Conservation (phyloP, 2,113 vertebrate genomes). For the Mixornis gularis region DNA sequence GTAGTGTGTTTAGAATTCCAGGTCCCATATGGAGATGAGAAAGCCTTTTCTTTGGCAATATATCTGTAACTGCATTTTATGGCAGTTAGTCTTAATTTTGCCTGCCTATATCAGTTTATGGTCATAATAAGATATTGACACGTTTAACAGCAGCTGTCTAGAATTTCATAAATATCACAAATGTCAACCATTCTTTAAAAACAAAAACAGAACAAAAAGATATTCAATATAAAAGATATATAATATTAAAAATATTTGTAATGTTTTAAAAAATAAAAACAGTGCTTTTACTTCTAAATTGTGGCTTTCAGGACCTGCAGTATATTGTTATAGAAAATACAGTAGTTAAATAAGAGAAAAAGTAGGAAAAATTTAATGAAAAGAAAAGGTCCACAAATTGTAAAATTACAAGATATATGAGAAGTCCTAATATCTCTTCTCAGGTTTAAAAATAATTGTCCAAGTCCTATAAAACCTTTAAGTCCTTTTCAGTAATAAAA, state of each 20-base stretch:
- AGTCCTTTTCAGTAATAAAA: background rate
- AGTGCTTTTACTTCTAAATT: background rate
- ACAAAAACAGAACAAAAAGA: background rate
- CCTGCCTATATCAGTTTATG: background rate
- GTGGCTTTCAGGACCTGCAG: background rate
- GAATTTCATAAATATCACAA: background rate
- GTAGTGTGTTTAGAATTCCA: background rate
- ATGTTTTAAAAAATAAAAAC: background rate
- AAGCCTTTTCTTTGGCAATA: background rate
- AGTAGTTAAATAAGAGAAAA: background rate
- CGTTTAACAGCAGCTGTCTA: background rate
- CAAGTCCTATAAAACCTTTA: background rate
- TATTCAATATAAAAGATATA: background rate
- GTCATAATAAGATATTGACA: background rate
- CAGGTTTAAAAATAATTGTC: background rate
- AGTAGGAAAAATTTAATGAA: accelerated
- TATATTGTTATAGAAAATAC: background rate
- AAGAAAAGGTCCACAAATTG: background rate
- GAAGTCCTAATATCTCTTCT: background rate
- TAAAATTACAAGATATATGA: background rate
- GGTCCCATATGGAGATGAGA: background rate
- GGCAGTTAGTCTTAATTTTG: background rate
- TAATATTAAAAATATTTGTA: background rate
- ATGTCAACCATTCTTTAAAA: background rate
- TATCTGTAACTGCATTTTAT: background rate